Evolutionary conservation across 2,797 vertebrate species (phyloP), one percentile per base, ranked within the genome.

Genomic region (Acanthornis magna): DNA sequence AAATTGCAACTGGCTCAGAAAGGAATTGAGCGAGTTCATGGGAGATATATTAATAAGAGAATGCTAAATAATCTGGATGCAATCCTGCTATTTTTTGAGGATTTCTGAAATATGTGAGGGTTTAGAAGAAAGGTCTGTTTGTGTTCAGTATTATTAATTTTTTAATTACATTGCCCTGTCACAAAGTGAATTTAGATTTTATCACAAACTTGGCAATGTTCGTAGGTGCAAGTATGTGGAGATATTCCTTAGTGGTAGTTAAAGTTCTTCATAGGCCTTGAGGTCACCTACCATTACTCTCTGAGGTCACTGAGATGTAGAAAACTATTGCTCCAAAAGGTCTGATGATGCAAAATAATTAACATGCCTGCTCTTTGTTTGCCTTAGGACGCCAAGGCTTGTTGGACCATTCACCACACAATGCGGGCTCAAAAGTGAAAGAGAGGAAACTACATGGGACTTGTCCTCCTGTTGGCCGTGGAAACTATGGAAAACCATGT

Each of bases 371-470:
- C 51, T 65, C 76, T 92, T 87, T 87, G 16, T 95, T 88, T 93
- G 30, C 77, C 96, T 84, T 95, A 99, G 99, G 97, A 66, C 95
- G 96, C 43, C 96, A 93, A 51, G 93, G 85, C 62, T 92, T 97
- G 6, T 93, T 98, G 75, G 92, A 98, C 36, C 98, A 97, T 65
- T 97, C 93, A 0, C 93, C 98, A 12, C 96, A 92, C 43, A 96
- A 90, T 10, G 36, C 97, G 63, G 97, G 93, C 76, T 97, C 97
- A 2, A 97, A 96, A 96, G 94, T 91, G 32, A 96, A 96, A 16
- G 97, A 98, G 61, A 89, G 96, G 66, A 97, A 97, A 82, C 78
- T 98, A 21, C 96, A 97, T 93, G 85, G 97, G 91, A 85, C 98
- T 61, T 80, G 98, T 97, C 97, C 98, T 97, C 93, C 96, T 36